Evolutionary conservation across 2,113 vertebrate species (phyloP).

Genomic region (Actenoides hombroni): DNA sequence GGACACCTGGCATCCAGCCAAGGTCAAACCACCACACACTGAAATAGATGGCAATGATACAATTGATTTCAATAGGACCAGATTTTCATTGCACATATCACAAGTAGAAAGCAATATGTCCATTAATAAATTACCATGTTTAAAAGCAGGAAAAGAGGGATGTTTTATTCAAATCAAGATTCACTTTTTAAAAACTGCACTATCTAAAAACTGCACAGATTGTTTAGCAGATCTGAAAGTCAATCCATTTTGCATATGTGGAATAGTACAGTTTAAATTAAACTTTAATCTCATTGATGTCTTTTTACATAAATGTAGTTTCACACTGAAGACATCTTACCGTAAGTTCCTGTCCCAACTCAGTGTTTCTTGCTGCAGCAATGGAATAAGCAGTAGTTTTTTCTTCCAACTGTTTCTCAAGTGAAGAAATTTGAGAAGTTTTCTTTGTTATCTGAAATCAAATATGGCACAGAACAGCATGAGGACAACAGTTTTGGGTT

Average conservation of each 20-base stretch:
- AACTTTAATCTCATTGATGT: background rate
- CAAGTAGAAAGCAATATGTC: background rate
- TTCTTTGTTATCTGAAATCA: slow-evolving; percentile 86
- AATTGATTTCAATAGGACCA: background rate
- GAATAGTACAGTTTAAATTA: background rate
- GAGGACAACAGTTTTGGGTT: background rate
- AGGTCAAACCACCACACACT: background rate
- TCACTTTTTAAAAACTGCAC: background rate
- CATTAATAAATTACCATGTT: background rate
- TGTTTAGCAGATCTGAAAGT: background rate
- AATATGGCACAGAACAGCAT: background rate
- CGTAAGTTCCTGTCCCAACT: slow-evolving; percentile 85
- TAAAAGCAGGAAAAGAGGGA: background rate
- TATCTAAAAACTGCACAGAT: background rate
- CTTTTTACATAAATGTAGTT: background rate
- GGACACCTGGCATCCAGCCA: too few relatives aligned
- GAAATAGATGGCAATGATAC: background rate
- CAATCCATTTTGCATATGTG: background rate
- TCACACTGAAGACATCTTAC: slow-evolving; percentile 70
- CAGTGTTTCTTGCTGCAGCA: slow-evolving; percentile 79
- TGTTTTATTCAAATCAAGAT: background rate
- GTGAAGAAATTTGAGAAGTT: slow-evolving; percentile 76
- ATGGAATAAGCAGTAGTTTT: slow-evolving; percentile 82
- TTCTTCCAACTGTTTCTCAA: slow-evolving; percentile 92
- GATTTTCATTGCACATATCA: background rate